phyloP scores from a whole-genome alignment of 2,888 invertebrate genomes.

The Ochropleura leucogaster region DNA sequence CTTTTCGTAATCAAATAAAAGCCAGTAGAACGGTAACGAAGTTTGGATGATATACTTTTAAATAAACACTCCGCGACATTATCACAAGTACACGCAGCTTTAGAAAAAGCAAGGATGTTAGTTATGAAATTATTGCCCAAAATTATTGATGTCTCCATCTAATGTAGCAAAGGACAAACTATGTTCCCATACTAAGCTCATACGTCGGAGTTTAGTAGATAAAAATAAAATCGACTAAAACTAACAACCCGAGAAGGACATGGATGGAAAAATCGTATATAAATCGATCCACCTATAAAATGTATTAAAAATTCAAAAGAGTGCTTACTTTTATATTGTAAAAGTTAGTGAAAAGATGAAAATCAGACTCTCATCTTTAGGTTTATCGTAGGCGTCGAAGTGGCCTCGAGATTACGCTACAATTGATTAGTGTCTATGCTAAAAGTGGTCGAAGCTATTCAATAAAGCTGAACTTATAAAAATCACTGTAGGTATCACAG shows the following conservation, averaged over 20 bases:
- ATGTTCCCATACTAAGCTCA: slow-evolving; percentile 68
- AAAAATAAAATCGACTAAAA: slow-evolving; percentile 53
- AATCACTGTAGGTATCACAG: slow-evolving; percentile 23
- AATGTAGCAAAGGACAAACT: slow-evolving; percentile 49
- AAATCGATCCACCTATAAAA: slow-evolving; percentile 63
- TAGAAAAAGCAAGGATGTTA: slow-evolving; percentile 47
- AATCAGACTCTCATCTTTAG: slow-evolving; percentile 73
- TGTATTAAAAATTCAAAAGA: slow-evolving; percentile 68
- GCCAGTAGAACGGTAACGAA: slow-evolving; percentile 31
- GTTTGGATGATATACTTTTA: slow-evolving; percentile 22
- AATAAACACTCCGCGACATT: slow-evolving; percentile 48
- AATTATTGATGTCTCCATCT: slow-evolving; percentile 29
- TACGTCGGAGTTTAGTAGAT: slow-evolving; percentile 53
- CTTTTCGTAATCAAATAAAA: background rate
- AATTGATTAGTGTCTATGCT: slow-evolving; percentile 62
- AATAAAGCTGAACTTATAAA: slow-evolving; percentile 61
- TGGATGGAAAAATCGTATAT: slow-evolving; percentile 64
- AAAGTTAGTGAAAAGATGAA: slow-evolving; percentile 71
- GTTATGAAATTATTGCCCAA: slow-evolving; percentile 44
- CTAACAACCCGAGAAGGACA: slow-evolving; percentile 68
- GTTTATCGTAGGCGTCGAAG: slow-evolving; percentile 41
- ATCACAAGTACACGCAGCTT: slow-evolving; percentile 42
- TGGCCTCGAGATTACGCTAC: slow-evolving; percentile 51
- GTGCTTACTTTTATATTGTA: slow-evolving; percentile 66
- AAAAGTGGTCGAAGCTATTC: slow-evolving; percentile 71